Evolutionary conservation across 2,113 vertebrate genomes (phyloP).

Genomic region (Corapipo altera): DNA sequence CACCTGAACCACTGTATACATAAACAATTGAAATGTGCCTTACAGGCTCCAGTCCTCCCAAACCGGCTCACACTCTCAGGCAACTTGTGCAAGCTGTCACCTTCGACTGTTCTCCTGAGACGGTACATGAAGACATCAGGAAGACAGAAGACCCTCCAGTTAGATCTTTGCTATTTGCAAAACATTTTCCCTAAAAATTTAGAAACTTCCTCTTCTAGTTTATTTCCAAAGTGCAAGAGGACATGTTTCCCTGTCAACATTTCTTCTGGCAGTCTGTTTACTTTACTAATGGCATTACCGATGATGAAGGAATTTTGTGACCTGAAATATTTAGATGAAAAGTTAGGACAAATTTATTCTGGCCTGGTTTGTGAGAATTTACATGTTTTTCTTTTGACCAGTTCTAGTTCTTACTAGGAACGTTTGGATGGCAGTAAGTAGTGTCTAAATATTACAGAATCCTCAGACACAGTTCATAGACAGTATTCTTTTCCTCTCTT

Average conservation of each 20-base stretch:
- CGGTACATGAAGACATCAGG: rapidly evolving
- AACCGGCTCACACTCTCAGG: neutral
- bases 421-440: neutral
- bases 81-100: neutral
- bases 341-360: neutral
- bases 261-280: neutral
- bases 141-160: neutral
- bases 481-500: neutral
- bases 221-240: neutral
- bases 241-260: neutral
- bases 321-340: neutral
- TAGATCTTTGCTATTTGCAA: neutral
- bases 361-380: neutral
- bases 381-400: neutral
- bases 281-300: neutral
- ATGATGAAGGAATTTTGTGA: neutral
- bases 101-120: neutral
- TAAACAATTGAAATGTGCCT: neutral
- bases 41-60: neutral
- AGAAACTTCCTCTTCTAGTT: neutral
- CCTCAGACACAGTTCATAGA: neutral
- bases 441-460: neutral
- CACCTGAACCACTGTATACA: neutral
- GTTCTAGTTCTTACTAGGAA: neutral
- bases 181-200: neutral